A percentile compares a stretch with the other conserved stretches of the same genome.
These are phyloP conservation scores for Caenorhabditis wallacei DNA, from an alignment of 2,888 invertebrate species.

Conservation along the genomic window DNA sequence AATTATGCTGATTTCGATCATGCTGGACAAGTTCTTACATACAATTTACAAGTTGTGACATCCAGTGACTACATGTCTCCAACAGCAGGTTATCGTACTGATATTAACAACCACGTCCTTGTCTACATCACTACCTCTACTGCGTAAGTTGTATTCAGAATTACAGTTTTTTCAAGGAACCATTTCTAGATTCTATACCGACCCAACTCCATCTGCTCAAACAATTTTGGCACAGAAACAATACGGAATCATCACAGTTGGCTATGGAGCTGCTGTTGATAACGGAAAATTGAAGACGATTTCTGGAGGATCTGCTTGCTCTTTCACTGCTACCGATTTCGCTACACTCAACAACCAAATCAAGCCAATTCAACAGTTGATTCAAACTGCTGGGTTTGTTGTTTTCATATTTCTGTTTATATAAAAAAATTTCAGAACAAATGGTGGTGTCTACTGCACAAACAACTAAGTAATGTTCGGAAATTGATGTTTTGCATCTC, in stretches of 20 bases:
- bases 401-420: neutral
- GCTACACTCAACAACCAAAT: slow-evolving; percentile 47
- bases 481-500: neutral
- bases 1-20: slow-evolving; percentile 60
- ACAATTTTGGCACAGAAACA: slow-evolving; percentile 42
- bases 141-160: slow-evolving; percentile 9
- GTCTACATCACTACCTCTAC: slow-evolving; percentile 69
- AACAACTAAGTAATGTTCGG: neutral
- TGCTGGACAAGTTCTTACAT: slow-evolving; percentile 62
- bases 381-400: neutral
- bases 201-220: slow-evolving; percentile 54
- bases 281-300: slow-evolving; percentile 53
- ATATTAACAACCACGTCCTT: slow-evolving; percentile 68
- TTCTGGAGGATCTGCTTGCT: slow-evolving; percentile 66
- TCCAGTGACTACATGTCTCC: slow-evolving; percentile 40
- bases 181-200: slow-evolving; percentile 58
- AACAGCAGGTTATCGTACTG: slow-evolving; percentile 60
- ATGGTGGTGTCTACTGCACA: neutral
- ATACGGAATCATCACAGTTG: slow-evolving; percentile 70
- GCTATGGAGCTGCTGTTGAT: slow-evolving; percentile 59
- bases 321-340: slow-evolving; percentile 58
- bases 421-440: neutral
- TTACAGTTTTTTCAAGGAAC: neutral
- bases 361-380: slow-evolving; percentile 11
- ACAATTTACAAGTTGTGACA: slow-evolving; percentile 45